Percentiles rank a stretch among this genome's conserved stretches.
These are phyloP conservation scores for Vannuccia rotundouncinata DNA, from an alignment of 2,888 invertebrate genomes.

Conservation along the genomic window DNA sequence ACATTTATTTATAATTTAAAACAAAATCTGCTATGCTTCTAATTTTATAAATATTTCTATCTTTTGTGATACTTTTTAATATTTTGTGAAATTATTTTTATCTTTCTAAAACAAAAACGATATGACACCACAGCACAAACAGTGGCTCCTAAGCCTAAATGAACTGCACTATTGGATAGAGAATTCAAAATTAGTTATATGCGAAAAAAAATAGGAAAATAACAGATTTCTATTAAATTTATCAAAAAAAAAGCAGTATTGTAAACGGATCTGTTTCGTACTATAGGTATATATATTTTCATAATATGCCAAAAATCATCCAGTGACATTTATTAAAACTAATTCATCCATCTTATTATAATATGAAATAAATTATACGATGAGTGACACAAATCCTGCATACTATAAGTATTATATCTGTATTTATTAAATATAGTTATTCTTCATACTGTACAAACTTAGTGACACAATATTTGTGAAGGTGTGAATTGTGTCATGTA, in stretches of 20 bases:
- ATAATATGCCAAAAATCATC: too few species aligned
- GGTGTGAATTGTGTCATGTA: too few species aligned
- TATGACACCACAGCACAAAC: neutral
- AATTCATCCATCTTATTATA: too few species aligned
- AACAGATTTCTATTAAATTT: neutral
- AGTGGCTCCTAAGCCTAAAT: neutral
- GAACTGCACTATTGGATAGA: neutral
- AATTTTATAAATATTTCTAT: neutral
- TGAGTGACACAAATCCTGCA: too few species aligned
- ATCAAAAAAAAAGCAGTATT: neutral
- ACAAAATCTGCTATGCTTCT: neutral
- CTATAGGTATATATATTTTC: too few species aligned
- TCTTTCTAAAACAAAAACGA: neutral
- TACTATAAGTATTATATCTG: too few species aligned
- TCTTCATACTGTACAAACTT: too few species aligned
- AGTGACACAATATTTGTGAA: too few species aligned
- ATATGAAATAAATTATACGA: too few species aligned
- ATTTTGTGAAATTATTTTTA: neutral
- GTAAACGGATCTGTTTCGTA: too few species aligned
- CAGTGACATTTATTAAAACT: too few species aligned
- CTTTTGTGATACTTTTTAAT: neutral
- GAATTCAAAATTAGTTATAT: neutral
- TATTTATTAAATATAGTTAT: too few species aligned
- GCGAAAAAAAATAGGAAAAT: neutral
- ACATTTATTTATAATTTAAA: neutral